Percentiles rank a stretch among this genome's conserved stretches.
Conservation (phyloP, 2,797 vertebrate species). For the Coreius guichenoti region DNA sequence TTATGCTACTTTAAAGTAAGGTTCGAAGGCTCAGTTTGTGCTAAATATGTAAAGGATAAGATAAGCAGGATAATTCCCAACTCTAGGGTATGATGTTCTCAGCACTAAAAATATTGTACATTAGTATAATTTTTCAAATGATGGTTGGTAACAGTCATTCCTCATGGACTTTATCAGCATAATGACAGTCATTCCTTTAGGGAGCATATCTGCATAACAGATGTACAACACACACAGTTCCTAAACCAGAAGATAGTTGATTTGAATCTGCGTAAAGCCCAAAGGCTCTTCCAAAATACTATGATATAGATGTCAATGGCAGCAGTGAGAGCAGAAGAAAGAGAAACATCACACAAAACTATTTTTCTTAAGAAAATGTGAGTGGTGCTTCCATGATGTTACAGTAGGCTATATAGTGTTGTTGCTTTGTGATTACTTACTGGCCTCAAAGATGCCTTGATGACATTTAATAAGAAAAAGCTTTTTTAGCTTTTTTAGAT, state of each 20-base stretch:
- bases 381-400: background rate
- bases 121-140: slow-evolving; percentile 41
- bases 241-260: slow-evolving; percentile 24
- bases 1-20: slow-evolving; percentile 54
- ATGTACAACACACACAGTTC: slow-evolving; percentile 13
- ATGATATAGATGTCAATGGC: background rate
- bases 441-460: background rate
- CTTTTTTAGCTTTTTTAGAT: background rate
- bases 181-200: slow-evolving; percentile 33
- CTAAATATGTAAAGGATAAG: slow-evolving; percentile 46
- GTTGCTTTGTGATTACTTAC: background rate
- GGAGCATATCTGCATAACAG: slow-evolving; percentile 18
- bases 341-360: background rate
- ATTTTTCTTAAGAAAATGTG: background rate
- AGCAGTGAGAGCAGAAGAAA: background rate
- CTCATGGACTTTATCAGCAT: slow-evolving; percentile 28
- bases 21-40: slow-evolving; percentile 50
- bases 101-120: slow-evolving; percentile 48
- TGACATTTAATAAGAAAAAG: background rate
- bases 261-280: slow-evolving; percentile 17
- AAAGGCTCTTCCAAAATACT: slow-evolving; percentile 29
- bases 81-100: slow-evolving; percentile 35
- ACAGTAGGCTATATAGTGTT: background rate
- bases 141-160: slow-evolving; percentile 32
- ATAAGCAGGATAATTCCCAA: slow-evolving; percentile 54